Conservation (phyloP, 2,113 vertebrate species). For the Bubo bubo region DNA sequence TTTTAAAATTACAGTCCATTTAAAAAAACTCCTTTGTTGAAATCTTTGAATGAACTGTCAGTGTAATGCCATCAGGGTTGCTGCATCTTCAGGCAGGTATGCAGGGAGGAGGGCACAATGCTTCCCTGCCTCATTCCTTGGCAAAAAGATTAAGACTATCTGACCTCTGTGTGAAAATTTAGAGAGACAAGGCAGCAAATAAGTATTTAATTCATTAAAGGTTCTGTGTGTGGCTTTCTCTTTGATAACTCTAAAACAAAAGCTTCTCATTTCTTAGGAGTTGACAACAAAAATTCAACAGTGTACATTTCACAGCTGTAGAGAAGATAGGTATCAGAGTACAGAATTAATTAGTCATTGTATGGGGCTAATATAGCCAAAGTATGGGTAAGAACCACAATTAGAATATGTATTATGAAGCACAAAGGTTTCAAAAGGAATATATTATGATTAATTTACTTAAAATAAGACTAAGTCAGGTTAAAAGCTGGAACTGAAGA, state of each 20-base stretch:
- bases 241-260: background rate
- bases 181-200: background rate
- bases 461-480: background rate
- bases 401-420: background rate
- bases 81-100: background rate
- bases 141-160: background rate
- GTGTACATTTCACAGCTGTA: background rate
- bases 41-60: background rate
- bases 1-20: background rate
- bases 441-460: background rate
- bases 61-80: background rate
- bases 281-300: background rate
- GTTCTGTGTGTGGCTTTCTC: background rate
- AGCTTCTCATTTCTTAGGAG: background rate
- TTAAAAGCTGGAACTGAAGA: background rate
- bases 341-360: background rate
- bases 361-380: background rate
- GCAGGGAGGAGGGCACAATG: background rate
- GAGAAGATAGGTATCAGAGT: background rate
- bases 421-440: background rate
- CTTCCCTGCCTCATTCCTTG: background rate
- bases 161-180: background rate
- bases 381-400: background rate
- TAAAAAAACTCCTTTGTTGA: background rate
- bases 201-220: background rate